A percentile compares a stretch with the other conserved stretches of the same genome.
Conservation (phyloP, 2,797 vertebrate species). For the Fringilla coelebs region DNA sequence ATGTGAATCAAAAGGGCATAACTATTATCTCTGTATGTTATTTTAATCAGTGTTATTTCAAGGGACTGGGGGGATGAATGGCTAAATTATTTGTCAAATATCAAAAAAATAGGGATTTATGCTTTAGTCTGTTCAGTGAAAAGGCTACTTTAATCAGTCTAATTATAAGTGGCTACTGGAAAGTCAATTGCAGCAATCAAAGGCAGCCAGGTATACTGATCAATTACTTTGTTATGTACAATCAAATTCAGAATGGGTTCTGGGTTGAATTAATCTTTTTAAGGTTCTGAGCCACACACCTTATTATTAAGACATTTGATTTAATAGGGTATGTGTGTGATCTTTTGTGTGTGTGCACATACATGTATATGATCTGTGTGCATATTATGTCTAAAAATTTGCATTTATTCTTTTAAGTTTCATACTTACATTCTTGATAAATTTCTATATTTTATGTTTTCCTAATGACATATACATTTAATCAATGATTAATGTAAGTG, state of each 20-base stretch:
- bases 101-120: background rate
- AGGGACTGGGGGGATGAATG: background rate
- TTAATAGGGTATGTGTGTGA: fast-evolving
- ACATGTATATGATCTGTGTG: background rate
- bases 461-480: background rate
- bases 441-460: background rate
- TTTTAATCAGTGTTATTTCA: background rate
- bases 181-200: background rate
- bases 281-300: background rate
- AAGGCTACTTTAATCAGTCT: background rate
- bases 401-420: background rate
- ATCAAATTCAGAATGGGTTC: background rate
- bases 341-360: background rate
- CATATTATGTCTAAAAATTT: background rate
- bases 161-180: background rate
- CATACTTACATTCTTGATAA: background rate
- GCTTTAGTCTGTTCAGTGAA: background rate
- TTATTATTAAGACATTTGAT: background rate
- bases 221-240: background rate
- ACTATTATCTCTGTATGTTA: background rate
- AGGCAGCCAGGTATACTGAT: background rate
- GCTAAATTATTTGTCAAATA: background rate
- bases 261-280: background rate
- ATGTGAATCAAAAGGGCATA: background rate
- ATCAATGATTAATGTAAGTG: background rate